phyloP scores from a whole-genome alignment of 2,113 vertebrate species.

The Clarias magur region DNA sequence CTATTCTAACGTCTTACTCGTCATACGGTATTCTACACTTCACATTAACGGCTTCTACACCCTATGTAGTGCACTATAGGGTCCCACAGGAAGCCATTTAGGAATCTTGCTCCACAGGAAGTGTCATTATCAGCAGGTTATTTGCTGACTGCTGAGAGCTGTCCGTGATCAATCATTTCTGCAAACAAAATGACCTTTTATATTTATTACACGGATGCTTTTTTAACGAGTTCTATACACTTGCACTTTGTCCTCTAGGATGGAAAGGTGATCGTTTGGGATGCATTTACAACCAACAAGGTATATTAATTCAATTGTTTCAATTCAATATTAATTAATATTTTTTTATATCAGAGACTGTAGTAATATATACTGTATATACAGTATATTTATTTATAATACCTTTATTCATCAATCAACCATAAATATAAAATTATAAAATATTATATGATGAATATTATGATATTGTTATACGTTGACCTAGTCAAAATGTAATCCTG shows the following conservation, averaged over 20 bases:
- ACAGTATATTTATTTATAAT: too few relatives aligned
- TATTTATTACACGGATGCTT: not conserved
- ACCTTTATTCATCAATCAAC: too few relatives aligned
- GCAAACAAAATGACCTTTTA: not conserved
- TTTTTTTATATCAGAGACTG: not conserved
- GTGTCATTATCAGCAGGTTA: slow-evolving; percentile 10
- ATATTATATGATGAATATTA: not conserved
- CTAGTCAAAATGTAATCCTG: not conserved
- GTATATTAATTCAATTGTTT: slow-evolving; percentile 66
- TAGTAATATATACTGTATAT: too few relatives aligned
- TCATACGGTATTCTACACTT: not conserved
- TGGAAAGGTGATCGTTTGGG: slow-evolving; percentile 99
- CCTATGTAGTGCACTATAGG: slow-evolving; percentile 21
- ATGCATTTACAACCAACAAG: slow-evolving; percentile 98
- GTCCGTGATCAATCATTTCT: not conserved
- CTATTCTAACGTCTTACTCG: not conserved
- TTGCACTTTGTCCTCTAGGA: slow-evolving; percentile 75
- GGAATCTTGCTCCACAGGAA: slow-evolving; percentile 23
- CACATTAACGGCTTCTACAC: not conserved
- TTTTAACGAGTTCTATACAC: not conserved
- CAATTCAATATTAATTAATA: not conserved
- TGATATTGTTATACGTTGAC: not conserved
- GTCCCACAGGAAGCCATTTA: slow-evolving; percentile 26
- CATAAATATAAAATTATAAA: not conserved
- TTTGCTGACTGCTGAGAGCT: slow-evolving; percentile 8